phyloP scores from a whole-genome alignment of 2,888 invertebrate species.

The Liposcelis brunnea region DNA sequence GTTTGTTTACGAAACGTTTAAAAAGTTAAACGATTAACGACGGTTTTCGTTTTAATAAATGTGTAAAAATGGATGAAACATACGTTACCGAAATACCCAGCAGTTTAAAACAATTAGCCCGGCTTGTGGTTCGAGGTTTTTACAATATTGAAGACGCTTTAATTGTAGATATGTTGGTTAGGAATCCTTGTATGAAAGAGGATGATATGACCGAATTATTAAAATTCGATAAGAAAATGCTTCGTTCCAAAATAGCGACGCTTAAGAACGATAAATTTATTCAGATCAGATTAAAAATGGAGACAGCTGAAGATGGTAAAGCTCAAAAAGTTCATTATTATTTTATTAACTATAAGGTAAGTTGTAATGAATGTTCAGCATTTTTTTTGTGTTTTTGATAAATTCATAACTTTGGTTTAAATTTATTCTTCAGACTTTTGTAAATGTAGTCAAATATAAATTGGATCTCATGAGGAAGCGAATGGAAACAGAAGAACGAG shows the following conservation, averaged over 20 bases:
- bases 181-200: conserved; percentile 91
- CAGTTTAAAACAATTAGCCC: conserved; percentile 77
- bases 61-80: conserved; percentile 37
- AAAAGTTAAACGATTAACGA: not conserved
- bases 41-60: not conserved
- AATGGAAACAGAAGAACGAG: conserved; percentile 88
- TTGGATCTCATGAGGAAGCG: conserved; percentile 88
- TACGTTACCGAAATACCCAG: conserved; percentile 85
- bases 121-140: conserved; percentile 83
- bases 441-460: conserved; percentile 95
- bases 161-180: conserved; percentile 86
- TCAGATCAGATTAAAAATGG: conserved; percentile 82
- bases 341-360: conserved; percentile 83
- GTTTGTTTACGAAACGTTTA: not conserved
- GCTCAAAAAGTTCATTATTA: conserved; percentile 94
- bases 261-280: conserved; percentile 86
- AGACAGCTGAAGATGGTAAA: conserved; percentile 86
- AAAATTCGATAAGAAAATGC: conserved; percentile 86
- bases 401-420: conserved; percentile 7
- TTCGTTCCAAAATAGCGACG: conserved; percentile 69
- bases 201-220: conserved; percentile 79
- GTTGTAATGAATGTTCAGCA: not conserved
- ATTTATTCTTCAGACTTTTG: conserved; percentile 46
- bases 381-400: conserved; percentile 11
- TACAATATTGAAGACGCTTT: conserved; percentile 87